These are phyloP conservation scores for Drosophila ustulata DNA, from an alignment of 2,888 invertebrate species.

Conservation along the genomic window DNA sequence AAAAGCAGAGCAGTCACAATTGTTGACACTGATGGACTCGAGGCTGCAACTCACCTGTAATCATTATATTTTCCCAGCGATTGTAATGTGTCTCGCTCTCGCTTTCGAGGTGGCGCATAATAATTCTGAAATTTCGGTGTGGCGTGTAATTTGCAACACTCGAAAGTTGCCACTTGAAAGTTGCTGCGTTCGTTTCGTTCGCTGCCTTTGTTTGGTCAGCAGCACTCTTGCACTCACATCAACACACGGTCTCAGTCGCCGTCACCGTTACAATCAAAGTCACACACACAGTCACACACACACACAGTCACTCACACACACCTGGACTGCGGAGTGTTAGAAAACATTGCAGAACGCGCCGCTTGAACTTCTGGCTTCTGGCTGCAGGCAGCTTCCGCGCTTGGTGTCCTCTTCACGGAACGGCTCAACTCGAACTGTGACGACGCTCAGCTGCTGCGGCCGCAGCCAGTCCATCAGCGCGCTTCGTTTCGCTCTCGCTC, in stretches of 20 bases:
- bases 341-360: constrained; percentile 56
- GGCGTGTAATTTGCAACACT: constrained; percentile 49
- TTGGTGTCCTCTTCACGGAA: constrained; percentile 74
- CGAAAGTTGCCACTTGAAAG: constrained; percentile 43
- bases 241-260: constrained; percentile 13
- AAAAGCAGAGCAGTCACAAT: neutral
- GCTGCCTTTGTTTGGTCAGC: constrained; percentile 49
- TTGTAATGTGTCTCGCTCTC: neutral
- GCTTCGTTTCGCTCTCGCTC: neutral
- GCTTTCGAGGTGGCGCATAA: constrained; percentile 31
- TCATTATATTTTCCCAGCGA: constrained; percentile 13
- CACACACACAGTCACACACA: constrained; percentile 4
- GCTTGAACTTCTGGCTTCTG: constrained; percentile 25
- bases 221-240: constrained; percentile 18
- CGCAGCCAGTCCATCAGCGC: constrained; percentile 34
- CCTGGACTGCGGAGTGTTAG: constrained; percentile 56
- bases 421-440: constrained; percentile 80
- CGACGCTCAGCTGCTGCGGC: constrained; percentile 65
- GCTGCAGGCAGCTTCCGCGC: constrained; percentile 69
- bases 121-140: constrained; percentile 27
- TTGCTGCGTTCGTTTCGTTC: constrained; percentile 16
- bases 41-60: constrained; percentile 22
- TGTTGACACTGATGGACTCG: constrained; percentile 13
- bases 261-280: constrained; percentile 21
- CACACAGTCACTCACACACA: constrained; percentile 35